Evolutionary conservation across 2,888 invertebrate genomes (phyloP), one percentile per base, ranked within the genome.

Genomic region (Diarsia brunnea): DNA sequence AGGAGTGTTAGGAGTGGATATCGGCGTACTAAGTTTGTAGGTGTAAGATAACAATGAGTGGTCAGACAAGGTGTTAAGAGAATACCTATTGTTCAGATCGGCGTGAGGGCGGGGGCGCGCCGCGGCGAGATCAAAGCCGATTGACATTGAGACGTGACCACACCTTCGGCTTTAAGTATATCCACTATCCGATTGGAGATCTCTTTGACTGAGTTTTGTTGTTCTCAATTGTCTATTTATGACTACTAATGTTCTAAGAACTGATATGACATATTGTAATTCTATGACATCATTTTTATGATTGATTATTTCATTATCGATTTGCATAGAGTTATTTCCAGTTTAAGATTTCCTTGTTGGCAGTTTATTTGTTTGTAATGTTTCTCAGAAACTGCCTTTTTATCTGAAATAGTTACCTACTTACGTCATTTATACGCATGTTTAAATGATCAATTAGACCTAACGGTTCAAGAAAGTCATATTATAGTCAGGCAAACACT

Each of bases 141-240:
- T 90, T 91, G 90, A 90, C 91, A 91, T 91, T 90, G 90, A 91
- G 89, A 90, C 90, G 89, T 89, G 92, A 90, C 93, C 92, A 93
- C 91, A 93, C 91, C 91, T 90, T 86, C 76, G 78, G 73, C 79
- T 84, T 75, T 79, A 81, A 72, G 69, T 85, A 85, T 86, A 87
- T 84, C 79, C 82, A 80, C 78, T 81, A 83, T 78, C 73, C 78
- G 82, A 86, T 83, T 84, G 72, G 64, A 69, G 78, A 74, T 68
- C 75, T 75, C 61, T 60, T 79, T 70, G 64, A 67, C 51, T 70
- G 69, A 68, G 69, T 83, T 85, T 84, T 81, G 55, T 86, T 81
- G 38, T 71, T 66, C 73, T 77, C 69, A 65, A 70, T 78, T 81
- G 67, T 68, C 64, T 80, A 38, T 75, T 73, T 72, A 69, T 69